phyloP scores from a whole-genome alignment of 30 jellyfish, hydroid and myxozoan genomes.

The Catostylus mosaicus region DNA sequence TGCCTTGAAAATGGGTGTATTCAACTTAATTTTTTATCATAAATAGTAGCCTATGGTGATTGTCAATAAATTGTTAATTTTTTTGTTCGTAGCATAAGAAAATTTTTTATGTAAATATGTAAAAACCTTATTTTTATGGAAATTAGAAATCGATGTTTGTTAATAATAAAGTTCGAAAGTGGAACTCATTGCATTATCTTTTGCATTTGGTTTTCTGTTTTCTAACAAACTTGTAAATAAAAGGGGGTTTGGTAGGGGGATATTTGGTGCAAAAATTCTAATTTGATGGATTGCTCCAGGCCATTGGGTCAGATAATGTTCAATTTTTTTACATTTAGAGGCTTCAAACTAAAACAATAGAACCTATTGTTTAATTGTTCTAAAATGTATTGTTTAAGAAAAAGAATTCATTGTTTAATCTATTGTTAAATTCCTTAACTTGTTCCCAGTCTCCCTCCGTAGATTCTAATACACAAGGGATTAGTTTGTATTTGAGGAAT shows the following conservation, averaged over 20 bases:
- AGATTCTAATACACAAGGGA: background rate
- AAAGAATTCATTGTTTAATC: too few species aligned
- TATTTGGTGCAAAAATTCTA: too few species aligned
- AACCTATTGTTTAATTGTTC: background rate
- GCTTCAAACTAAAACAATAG: too few species aligned
- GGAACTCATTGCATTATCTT: background rate
- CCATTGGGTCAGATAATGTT: too few species aligned
- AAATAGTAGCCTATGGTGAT: background rate
- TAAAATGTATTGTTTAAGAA: too few species aligned
- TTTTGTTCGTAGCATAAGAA: constrained; percentile 16
- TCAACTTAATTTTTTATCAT: background rate
- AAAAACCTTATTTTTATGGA: constrained; percentile 65
- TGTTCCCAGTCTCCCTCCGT: constrained; percentile 6
- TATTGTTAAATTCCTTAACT: too few species aligned
- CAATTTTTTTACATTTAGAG: too few species aligned
- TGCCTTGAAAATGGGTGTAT: background rate
- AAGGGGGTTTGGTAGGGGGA: too few species aligned
- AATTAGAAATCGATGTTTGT: constrained; percentile 47
- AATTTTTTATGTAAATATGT: constrained; percentile 60
- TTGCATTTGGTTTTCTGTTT: too few species aligned
- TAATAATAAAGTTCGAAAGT: constrained; percentile 7
- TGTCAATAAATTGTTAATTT: background rate
- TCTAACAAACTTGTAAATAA: too few species aligned
- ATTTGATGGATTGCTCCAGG: too few species aligned
- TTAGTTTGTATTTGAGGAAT: background rate